These are phyloP conservation scores for Hippocampus barbouri DNA, from an alignment of 2,113 vertebrate genomes.

Conservation along the genomic window DNA sequence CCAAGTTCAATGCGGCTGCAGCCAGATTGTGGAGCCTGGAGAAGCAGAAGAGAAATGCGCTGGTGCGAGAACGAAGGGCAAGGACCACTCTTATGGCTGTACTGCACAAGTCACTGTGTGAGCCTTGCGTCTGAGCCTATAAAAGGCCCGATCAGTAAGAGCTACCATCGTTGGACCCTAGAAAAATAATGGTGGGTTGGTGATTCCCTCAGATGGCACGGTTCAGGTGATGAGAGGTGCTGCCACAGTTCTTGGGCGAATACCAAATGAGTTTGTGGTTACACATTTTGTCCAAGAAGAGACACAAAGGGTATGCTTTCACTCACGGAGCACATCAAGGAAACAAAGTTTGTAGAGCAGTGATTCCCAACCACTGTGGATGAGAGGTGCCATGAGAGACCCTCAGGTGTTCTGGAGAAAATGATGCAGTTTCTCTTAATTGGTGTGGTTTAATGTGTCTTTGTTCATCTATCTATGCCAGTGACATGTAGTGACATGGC, in stretches of 20 bases:
- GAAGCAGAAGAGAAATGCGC: constrained; percentile 2
- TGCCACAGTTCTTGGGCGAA: neutral
- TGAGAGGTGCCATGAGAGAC: too few species aligned
- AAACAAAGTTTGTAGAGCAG: neutral
- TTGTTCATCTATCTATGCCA: too few species aligned
- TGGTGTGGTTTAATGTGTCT: too few species aligned
- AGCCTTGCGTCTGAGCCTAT: neutral
- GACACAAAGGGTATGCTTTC: neutral
- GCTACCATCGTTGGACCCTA: neutral
- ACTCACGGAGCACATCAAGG: neutral
- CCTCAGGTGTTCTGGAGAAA: too few species aligned
- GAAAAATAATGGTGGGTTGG: neutral
- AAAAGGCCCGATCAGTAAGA: neutral
- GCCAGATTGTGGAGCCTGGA: constrained; percentile 10
- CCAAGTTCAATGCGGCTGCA: constrained; percentile 4
- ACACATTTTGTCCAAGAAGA: neutral
- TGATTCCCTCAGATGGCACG: neutral
- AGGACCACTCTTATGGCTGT: neutral
- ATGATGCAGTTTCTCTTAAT: too few species aligned
- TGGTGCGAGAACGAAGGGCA: constrained; percentile 4
- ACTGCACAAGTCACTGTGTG: neutral
- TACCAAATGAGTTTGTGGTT: neutral
- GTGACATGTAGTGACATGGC: too few species aligned
- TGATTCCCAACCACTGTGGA: too few species aligned
- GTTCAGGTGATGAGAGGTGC: neutral